Conservation (phyloP, 2,113 vertebrate species). For the Myrmecophaga tridactyla region DNA sequence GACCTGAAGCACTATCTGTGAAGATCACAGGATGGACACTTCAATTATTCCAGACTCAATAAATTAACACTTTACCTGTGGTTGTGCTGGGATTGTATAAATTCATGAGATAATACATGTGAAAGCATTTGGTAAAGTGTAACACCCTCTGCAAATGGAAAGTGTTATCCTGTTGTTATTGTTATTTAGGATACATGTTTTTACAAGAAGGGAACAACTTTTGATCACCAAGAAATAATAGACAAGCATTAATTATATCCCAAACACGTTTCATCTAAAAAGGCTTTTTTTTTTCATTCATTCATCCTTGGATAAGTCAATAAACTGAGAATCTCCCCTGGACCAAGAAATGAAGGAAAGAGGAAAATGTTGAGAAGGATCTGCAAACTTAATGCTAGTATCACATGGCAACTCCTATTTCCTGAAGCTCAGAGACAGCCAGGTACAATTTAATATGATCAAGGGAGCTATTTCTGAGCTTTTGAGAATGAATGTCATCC, state of each 20-base stretch:
- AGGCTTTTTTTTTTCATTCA: neutral
- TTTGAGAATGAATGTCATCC: slow-evolving; percentile 5
- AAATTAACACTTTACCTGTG: neutral
- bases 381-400: neutral
- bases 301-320: slow-evolving; percentile 35
- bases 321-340: slow-evolving; percentile 12
- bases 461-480: slow-evolving; percentile 13
- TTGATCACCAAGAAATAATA: neutral
- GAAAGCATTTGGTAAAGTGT: neutral
- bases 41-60: neutral
- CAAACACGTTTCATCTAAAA: neutral
- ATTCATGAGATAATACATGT: neutral
- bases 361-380: neutral
- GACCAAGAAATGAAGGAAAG: slow-evolving; percentile 26
- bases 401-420: slow-evolving; percentile 20
- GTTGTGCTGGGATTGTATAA: neutral
- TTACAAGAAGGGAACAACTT: neutral
- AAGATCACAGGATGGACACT: neutral
- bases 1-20: neutral
- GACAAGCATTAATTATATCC: neutral
- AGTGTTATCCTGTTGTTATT: neutral
- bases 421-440: slow-evolving; percentile 14
- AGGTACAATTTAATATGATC: slow-evolving; percentile 37
- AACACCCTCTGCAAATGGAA: neutral
- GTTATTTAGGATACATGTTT: neutral